A percentile compares a stretch with the other conserved stretches of the same genome.
Conservation (phyloP, 2,113 vertebrate genomes). For the Gopherus flavomarginatus region DNA sequence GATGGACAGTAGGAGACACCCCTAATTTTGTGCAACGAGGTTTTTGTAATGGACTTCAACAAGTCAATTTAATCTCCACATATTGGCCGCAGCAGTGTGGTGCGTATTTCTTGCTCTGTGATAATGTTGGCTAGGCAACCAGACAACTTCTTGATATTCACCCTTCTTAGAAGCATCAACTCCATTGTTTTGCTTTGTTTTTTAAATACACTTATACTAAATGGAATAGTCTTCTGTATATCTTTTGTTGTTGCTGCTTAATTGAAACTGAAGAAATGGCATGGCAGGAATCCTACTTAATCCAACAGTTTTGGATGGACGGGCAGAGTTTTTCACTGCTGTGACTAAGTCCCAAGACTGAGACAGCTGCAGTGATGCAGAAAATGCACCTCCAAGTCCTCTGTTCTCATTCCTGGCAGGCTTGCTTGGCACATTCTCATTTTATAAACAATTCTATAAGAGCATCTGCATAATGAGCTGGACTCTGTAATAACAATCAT, state of each 20-base stretch:
- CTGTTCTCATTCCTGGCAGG: constrained; percentile 33
- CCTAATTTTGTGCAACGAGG: background rate
- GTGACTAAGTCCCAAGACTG: background rate
- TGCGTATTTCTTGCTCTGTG: rapidly evolving
- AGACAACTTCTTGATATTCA: rapidly evolving
- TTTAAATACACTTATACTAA: background rate
- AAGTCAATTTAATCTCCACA: background rate
- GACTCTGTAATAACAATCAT: constrained; percentile 1
- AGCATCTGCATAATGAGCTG: constrained; percentile 38
- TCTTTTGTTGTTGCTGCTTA: background rate
- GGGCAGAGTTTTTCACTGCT: background rate
- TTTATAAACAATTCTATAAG: constrained; percentile 28
- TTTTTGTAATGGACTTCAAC: constrained; percentile 22
- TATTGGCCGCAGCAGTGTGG: background rate
- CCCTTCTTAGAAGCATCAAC: background rate
- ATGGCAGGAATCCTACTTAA: background rate
- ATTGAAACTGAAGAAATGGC: background rate
- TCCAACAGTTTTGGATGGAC: background rate
- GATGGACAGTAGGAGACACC: constrained; percentile 38
- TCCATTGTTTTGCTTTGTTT: background rate
- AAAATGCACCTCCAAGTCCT: background rate
- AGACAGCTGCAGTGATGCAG: background rate
- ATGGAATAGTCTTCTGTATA: rapidly evolving
- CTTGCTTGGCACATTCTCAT: constrained; percentile 3
- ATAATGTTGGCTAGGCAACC: rapidly evolving